Evolutionary conservation across 2,113 vertebrate species (phyloP), one percentile per base, ranked within the genome.

Genomic region (Anolis sagrei): DNA sequence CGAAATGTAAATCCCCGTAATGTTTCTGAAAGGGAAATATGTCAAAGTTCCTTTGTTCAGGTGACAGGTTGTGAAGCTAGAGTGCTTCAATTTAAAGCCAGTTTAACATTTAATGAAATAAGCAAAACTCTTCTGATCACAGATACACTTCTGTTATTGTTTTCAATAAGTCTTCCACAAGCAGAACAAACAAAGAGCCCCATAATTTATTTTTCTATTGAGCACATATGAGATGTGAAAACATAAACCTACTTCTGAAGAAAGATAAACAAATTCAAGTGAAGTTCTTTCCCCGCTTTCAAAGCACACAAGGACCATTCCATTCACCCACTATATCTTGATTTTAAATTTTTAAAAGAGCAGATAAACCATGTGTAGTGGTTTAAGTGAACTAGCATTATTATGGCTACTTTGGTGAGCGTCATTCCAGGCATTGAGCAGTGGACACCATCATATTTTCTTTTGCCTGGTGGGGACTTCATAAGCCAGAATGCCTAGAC

Each of bases 21-120:
- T 72, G 81, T 88, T 83, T 82, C 10, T 5, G 3, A 89, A 90
- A 92, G 88, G 90, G 81, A 90, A 91, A 93, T 77, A 85, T 92
- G 91, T 94, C 93, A 90, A 91, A 93, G 89, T 91, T 75, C 70
- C 86, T 79, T 94, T 94, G 87, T 93, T 86, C 82, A 62, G 32
- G 76, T 91, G 93, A 91, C 90, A 92, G 85, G 76, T 93, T 95
- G 92, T 93, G 86, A 94, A 95, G 86, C 72, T 62, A 88, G 89
- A 94, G 80, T 74, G 51, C 54, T 82, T 91, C 82, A 91, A 87
- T 92, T 90, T 90, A 92, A 54, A 94, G 91, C 85, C 89, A 69
- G 70, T 94, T 95, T 93, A 91, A 89, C 92, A 86, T 91, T 91
- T 93, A 94, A 93, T 93, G 90, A 78, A 89, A 94, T 90, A 93